Conservation (phyloP, 1,140 invertebrate genomes). For the Cyrtorhinus lividipennis region DNA sequence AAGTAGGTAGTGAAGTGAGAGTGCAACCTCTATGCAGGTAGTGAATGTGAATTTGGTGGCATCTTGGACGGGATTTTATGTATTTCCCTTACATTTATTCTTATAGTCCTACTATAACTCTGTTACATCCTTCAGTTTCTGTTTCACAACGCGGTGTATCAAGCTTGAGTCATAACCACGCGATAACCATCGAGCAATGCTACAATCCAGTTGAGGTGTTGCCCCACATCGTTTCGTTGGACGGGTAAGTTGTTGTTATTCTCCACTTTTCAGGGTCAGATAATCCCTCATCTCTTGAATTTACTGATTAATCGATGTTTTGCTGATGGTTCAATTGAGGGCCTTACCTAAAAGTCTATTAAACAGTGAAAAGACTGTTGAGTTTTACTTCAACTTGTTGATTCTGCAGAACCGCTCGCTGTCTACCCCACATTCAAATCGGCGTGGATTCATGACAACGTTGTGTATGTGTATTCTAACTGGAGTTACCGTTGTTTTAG, state of each 20-base stretch:
- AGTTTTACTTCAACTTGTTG: background rate
- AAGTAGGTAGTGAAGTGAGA: background rate
- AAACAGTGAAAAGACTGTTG: background rate
- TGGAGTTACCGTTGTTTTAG: background rate
- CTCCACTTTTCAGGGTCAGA: background rate
- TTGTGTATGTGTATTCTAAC: no score
- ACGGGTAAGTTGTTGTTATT: background rate
- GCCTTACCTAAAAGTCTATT: background rate
- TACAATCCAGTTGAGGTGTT: background rate
- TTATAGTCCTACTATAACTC: background rate
- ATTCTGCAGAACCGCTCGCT: background rate
- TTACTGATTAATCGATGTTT: background rate
- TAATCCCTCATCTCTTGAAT: background rate
- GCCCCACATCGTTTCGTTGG: background rate
- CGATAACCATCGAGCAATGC: background rate
- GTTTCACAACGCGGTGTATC: background rate
- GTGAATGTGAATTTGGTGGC: background rate
- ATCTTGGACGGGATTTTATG: background rate
- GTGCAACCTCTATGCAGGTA: background rate
- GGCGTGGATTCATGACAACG: background rate
- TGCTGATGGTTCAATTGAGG: background rate
- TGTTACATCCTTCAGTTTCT: background rate
- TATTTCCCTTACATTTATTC: background rate
- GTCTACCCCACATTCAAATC: background rate
- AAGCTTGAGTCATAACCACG: background rate